Conservation (phyloP, 2,888 invertebrate species). For the Phrixothrix hirtus region DNA sequence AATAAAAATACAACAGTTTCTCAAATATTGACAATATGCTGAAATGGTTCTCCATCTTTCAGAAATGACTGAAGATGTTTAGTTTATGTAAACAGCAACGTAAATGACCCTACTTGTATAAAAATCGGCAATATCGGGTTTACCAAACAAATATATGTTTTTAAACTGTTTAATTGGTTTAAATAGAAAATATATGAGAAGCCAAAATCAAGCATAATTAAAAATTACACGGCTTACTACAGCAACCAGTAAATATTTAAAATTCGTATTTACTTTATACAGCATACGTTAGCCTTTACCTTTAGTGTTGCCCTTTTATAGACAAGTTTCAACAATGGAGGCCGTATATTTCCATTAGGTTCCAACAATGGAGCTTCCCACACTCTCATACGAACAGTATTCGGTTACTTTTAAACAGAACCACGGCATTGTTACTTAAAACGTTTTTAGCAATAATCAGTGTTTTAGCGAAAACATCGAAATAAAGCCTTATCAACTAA, state of each 20-base stretch:
- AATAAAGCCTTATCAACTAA: too few species aligned
- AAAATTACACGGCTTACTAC: constrained; percentile 13
- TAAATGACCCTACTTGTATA: too few species aligned
- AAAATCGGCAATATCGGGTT: too few species aligned
- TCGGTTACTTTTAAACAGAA: constrained; percentile 7
- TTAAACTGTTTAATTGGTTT: too few species aligned
- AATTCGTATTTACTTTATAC: constrained; percentile 23
- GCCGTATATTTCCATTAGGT: constrained; percentile 35
- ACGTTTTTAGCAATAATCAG: not conserved
- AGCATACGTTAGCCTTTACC: constrained; percentile 21
- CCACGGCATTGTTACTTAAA: constrained; percentile 5
- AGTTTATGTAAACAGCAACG: too few species aligned
- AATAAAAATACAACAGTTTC: too few species aligned
- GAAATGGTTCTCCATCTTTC: too few species aligned
- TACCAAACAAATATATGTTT: too few species aligned
- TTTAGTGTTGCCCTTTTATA: constrained; percentile 25
- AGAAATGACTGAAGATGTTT: too few species aligned
- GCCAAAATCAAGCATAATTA: constrained; percentile 10
- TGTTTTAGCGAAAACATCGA: too few species aligned
- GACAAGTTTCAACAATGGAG: constrained; percentile 34
- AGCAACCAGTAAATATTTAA: constrained; percentile 19
- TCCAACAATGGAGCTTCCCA: constrained; percentile 31
- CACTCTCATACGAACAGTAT: constrained; percentile 19
- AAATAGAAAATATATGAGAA: too few species aligned
- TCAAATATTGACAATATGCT: too few species aligned